Conservation (phyloP, 2,113 vertebrate species). For the Planiliza haematocheilus region DNA sequence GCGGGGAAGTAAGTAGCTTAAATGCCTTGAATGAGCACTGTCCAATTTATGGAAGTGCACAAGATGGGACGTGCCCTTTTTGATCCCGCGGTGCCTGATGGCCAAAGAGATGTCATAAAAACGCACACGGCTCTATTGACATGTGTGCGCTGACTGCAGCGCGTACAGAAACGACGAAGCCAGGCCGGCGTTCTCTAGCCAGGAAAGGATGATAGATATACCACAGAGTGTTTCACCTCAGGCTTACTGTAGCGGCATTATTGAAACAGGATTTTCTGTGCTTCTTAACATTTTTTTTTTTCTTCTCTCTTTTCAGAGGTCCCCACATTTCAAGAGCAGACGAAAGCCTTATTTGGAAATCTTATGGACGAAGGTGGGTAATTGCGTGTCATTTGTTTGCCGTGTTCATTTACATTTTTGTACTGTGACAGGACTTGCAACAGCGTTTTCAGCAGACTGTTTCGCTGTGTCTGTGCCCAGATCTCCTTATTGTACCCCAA, state of each 20-base stretch:
- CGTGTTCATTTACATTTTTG: neutral
- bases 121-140: too few relatives aligned
- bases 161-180: too few relatives aligned
- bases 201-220: too few relatives aligned
- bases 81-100: neutral
- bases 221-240: neutral
- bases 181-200: neutral
- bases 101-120: neutral
- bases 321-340: constrained; percentile 86
- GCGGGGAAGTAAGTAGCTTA: constrained; percentile 30
- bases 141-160: neutral
- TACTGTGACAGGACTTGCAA: neutral
- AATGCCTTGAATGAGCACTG: constrained; percentile 19
- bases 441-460: neutral
- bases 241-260: too few relatives aligned
- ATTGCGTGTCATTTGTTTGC: neutral
- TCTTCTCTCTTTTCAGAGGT: constrained; percentile 75
- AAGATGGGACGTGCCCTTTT: neutral
- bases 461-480: neutral
- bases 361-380: constrained; percentile 88
- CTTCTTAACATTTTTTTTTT: constrained; percentile 13
- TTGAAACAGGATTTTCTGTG: neutral
- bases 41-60: neutral
- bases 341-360: constrained; percentile 84
- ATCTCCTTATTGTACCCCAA: neutral